Base-by-base conservation (phyloP, 2,797 vertebrate genomes). In the Sarcoramphus papa region DNA sequence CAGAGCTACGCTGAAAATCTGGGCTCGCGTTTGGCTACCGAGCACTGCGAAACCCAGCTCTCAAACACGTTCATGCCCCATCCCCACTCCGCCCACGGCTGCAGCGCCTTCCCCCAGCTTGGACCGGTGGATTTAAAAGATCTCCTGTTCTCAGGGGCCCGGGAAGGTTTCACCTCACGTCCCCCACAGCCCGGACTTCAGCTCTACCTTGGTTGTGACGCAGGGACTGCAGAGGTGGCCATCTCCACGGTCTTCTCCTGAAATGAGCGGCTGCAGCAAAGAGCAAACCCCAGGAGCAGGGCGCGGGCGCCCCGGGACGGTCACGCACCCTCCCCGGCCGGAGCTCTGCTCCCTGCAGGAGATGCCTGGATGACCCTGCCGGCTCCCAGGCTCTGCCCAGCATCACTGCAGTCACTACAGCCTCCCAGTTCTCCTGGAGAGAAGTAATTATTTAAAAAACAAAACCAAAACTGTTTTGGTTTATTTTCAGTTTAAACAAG, bases 71-170 rank as follows among this genome's bases (percentile, higher is more conserved):
- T 7, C 4, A 17, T 3, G 35, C 48, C 51, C 77, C 67, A 1
- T 41, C 12, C n/a, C 50, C 24, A 2, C 20, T 2, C 28, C 8
- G 18, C 41, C 77, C 30, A 0, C 3, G 7, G 75, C 59, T 0
- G 63, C 53, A 7, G 85, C 0, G 10, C 74, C 59, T 24, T 27
- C 33, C 28, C 78, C 57, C 48, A 0, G 14, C 37, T 4, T 1
- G 17, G n/a, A 14, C 20, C 9, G 6, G 1, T 1, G n/a, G 18
- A 6, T 16, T 16, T 10, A 1, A 0, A 21, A 69, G 28, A 4
- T 47, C 60, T 40, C 37, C 57, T 1, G 67, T 1, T 12, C 74
- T 2, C 69, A 8, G 65, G 56, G 64, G 17, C 22, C 57, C 72
- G 3, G 45, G 62, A 19, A 35, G 53, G 85, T 21, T 57, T 57